Evolutionary conservation across 2,888 invertebrate genomes (phyloP).

Genomic region (Philaethria dido): DNA sequence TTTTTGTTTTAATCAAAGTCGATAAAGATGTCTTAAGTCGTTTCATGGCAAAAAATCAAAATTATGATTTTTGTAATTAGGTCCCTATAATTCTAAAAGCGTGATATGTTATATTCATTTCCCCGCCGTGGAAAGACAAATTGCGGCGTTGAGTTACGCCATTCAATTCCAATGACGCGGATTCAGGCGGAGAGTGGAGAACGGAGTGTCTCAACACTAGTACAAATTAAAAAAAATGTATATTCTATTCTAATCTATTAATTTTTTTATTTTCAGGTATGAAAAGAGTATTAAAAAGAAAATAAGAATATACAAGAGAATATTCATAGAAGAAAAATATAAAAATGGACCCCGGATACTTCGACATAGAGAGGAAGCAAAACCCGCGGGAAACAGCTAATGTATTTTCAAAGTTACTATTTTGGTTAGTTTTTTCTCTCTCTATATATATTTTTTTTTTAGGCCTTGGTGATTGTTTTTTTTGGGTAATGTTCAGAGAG

Average conservation of each 20-base stretch:
- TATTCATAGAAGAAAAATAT: background rate
- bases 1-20: too few species aligned
- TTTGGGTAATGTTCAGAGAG: background rate
- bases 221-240: too few species aligned
- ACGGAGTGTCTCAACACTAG: too few species aligned
- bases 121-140: too few species aligned
- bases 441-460: background rate
- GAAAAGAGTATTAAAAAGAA: background rate
- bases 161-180: too few species aligned
- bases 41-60: too few species aligned
- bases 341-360: constrained; percentile 80
- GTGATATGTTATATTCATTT: too few species aligned
- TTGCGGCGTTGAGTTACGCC: too few species aligned
- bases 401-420: constrained; percentile 85
- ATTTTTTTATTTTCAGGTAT: background rate
- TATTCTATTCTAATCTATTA: background rate
- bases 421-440: constrained; percentile 67
- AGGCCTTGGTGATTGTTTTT: background rate
- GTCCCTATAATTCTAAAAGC: too few species aligned
- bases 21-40: too few species aligned
- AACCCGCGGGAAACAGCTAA: constrained; percentile 87
- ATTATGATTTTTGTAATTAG: too few species aligned
- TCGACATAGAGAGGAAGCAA: constrained; percentile 75
- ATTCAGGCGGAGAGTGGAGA: too few species aligned
- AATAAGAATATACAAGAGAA: background rate